Percentiles rank a stretch among this genome's conserved stretches.
Evolutionary conservation across 2,797 vertebrate genomes (phyloP).

Genomic region (Pygocentrus nattereri): DNA sequence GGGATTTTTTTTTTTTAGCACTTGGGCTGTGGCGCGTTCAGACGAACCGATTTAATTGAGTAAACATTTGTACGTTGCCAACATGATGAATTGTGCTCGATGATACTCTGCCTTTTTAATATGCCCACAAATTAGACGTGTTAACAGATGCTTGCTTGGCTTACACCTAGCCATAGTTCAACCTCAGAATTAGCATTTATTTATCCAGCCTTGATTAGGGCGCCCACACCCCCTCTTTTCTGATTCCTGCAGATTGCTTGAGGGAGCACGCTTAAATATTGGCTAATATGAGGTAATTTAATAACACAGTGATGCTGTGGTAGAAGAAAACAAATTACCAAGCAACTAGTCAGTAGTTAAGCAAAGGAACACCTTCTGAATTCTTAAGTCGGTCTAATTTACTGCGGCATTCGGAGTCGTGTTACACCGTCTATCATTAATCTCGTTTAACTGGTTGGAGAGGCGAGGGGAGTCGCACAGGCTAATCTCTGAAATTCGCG

Average conservation of each 20-base stretch:
- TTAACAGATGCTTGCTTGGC: slow-evolving; percentile 59
- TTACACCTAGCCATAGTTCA: slow-evolving; percentile 58
- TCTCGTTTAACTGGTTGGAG: slow-evolving; percentile 58
- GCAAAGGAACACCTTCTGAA: slow-evolving; percentile 49
- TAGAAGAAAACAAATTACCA: slow-evolving; percentile 61
- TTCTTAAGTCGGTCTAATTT: slow-evolving; percentile 57
- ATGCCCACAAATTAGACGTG: slow-evolving; percentile 55
- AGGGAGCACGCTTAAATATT: slow-evolving; percentile 64
- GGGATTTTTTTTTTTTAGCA: slow-evolving; percentile 7
- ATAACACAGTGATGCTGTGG: slow-evolving; percentile 38
- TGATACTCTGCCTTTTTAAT: slow-evolving; percentile 57
- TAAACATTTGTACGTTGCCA: slow-evolving; percentile 45
- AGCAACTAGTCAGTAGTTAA: slow-evolving; percentile 56
- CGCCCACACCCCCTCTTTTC: slow-evolving; percentile 57
- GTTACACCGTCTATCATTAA: slow-evolving; percentile 58
- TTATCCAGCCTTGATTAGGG: slow-evolving; percentile 59
- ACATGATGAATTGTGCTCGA: slow-evolving; percentile 57
- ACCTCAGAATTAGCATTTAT: slow-evolving; percentile 58
- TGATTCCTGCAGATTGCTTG: slow-evolving; percentile 63
- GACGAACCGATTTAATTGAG: slow-evolving; percentile 46
- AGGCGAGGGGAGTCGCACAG: slow-evolving; percentile 14
- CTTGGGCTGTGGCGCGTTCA: slow-evolving; percentile 26
- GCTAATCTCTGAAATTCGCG: slow-evolving; percentile 44
- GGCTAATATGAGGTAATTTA: slow-evolving; percentile 61
- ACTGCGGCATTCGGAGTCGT: slow-evolving; percentile 52